Evolutionary conservation across 1,140 invertebrate genomes (phyloP).

Genomic region (Drosophila kepulauana): DNA sequence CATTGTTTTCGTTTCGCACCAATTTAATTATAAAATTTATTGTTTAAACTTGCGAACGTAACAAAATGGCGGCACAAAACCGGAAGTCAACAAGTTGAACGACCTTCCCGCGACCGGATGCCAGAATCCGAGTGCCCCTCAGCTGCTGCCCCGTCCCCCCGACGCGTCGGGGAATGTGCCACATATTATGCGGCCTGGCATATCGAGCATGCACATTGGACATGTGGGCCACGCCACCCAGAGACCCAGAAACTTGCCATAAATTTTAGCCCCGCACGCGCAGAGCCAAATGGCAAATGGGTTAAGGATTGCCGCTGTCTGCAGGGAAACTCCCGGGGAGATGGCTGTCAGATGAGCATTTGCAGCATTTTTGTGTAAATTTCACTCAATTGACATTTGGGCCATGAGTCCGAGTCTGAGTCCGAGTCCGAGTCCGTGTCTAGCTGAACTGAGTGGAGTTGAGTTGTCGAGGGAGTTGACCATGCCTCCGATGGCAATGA

Average conservation of each 20-base stretch:
- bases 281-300: slow-evolving; percentile 61
- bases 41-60: slow-evolving; percentile 67
- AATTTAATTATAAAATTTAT: slow-evolving; percentile 83
- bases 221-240: slow-evolving; percentile 52
- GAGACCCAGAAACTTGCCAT: slow-evolving; percentile 72
- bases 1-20: slow-evolving; percentile 57
- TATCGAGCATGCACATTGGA: slow-evolving; percentile 42
- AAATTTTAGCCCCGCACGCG: slow-evolving; percentile 65
- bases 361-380: slow-evolving; percentile 67
- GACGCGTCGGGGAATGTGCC: slow-evolving; percentile 65
- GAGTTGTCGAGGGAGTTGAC: slow-evolving; percentile 7
- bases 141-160: neutral
- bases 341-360: slow-evolving; percentile 17
- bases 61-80: slow-evolving; percentile 72
- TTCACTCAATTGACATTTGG: slow-evolving; percentile 76
- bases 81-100: slow-evolving; percentile 80
- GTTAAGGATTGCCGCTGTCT: slow-evolving; percentile 38
- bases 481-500: neutral
- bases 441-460: slow-evolving; percentile 16
- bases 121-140: neutral
- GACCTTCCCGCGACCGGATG: slow-evolving; percentile 45
- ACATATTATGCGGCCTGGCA: slow-evolving; percentile 69
- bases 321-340: neutral
- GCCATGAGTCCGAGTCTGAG: slow-evolving; percentile 15
- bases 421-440: slow-evolving; percentile 9